Evolutionary conservation across 2,888 invertebrate genomes (phyloP), one percentile per base, ranked within the genome.

Genomic region (Cosmopolites sordidus): DNA sequence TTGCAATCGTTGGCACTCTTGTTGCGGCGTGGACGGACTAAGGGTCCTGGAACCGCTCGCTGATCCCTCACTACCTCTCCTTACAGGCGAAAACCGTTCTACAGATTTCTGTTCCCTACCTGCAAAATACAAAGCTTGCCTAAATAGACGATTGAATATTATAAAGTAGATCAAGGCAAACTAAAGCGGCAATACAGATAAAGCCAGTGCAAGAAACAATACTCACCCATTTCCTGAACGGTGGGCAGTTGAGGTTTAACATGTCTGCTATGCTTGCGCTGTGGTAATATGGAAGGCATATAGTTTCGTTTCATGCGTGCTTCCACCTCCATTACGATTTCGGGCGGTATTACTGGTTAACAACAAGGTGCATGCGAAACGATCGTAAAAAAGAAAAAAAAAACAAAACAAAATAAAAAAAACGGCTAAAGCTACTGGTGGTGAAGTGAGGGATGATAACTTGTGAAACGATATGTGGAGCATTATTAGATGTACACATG

Each of bases 11-110:
- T 89, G 89, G 66, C 88, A 89, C 70, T 92, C 90, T 48, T 88
- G 83, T 51, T 89, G 82, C 1, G 89, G 82, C 8, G 83, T 79
- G 58, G 83, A 76, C 79, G 82, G 72, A 77, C 81, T 54, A 76
- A 82, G 47, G 73, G 78, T 66, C 66, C 84, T 40, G 76, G 75
- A 61, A 78, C 78, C 69, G 72, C 77, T 51, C 3, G 70, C 68
- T 0, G 72, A 84, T 41, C 89, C 88, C 71, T 95, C 95, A 56
- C 89, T 89, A 6, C 93, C 92, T 59, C 95, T 79, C 1, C 96
- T 81, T 11, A 94, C 93, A 0, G 94, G 95, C 58, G 93, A 93
- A 71, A 91, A 95, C 15, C 94, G 76, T 70, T 92, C 92, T 39
- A 83, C 74, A 1, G 72, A 69, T 60, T 75, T 75, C 65, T 80